phyloP scores from a whole-genome alignment of 1,140 invertebrate genomes.

The Macrosteles quadrilineatus region DNA sequence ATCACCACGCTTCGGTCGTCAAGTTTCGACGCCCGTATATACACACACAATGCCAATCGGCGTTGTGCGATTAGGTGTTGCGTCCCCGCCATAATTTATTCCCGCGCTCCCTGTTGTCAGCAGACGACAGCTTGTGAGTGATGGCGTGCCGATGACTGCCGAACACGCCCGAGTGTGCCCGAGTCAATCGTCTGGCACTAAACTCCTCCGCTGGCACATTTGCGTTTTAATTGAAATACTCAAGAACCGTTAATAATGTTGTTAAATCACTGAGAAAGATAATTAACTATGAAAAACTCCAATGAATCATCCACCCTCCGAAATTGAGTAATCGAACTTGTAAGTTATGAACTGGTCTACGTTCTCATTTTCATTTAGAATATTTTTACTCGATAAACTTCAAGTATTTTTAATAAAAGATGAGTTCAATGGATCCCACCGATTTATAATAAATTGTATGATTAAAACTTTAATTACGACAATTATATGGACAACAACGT shows the following conservation, averaged over 20 bases:
- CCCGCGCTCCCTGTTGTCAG: not conserved
- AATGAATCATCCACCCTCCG: no score
- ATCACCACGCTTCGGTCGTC: no score
- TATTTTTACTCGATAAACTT: no score
- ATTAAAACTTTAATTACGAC: no score
- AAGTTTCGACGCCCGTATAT: no score
- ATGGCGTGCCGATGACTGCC: conserved; percentile 15
- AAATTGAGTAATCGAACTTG: no score
- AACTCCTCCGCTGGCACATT: conserved; percentile 1
- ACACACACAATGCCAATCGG: not conserved
- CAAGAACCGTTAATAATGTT: conserved; percentile 25
- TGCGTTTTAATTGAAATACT: conserved; percentile 26
- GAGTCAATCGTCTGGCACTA: conserved; percentile 20
- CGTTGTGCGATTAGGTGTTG: not conserved
- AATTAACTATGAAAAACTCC: conserved; percentile 5
- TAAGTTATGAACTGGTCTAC: no score
- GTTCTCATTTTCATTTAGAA: no score
- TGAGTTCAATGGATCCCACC: no score
- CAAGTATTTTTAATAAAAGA: no score
- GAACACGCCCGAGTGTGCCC: conserved; percentile 9
- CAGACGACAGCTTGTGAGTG: conserved; percentile 8
- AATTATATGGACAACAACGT: no score
- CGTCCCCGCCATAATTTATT: conserved; percentile 10
- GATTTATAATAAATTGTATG: no score
- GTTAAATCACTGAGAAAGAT: conserved; percentile 26